Conservation (phyloP, 2,113 vertebrate species). For the Herpetotheres cachinnans region DNA sequence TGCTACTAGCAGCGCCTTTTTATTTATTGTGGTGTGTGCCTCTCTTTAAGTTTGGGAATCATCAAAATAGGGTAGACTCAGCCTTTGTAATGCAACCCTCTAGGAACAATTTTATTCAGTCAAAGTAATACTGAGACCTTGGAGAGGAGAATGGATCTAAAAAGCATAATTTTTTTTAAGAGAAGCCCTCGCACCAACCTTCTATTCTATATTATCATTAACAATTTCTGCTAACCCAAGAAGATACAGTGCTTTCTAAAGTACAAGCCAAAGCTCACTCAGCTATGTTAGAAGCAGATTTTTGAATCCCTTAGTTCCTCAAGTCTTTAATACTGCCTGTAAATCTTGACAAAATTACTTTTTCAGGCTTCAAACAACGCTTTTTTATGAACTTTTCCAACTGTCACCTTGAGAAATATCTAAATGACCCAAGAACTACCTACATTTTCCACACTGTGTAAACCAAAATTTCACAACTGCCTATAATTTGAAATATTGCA, state of each 20-base stretch:
- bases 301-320: conserved; percentile 64
- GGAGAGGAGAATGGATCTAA: conserved; percentile 49
- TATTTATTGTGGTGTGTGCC: conserved; percentile 53
- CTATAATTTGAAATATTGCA: conserved; percentile 48
- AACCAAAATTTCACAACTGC: conserved; percentile 49
- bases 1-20: background rate
- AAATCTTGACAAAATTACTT: conserved; percentile 61
- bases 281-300: conserved; percentile 38
- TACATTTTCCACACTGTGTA: conserved; percentile 43
- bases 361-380: conserved; percentile 49
- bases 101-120: conserved; percentile 64
- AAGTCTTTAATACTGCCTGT: conserved; percentile 52
- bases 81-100: conserved; percentile 59
- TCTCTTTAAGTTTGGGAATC: conserved; percentile 56
- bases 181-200: conserved; percentile 16
- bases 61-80: conserved; percentile 58
- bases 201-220: conserved; percentile 44
- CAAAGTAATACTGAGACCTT: conserved; percentile 55
- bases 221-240: conserved; percentile 61
- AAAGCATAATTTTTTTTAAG: conserved; percentile 59
- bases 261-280: conserved; percentile 32
- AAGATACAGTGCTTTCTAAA: conserved; percentile 31
- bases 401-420: conserved; percentile 53
- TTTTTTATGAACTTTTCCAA: conserved; percentile 64
- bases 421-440: conserved; percentile 55